These are phyloP conservation scores for Gymnopithys bicolor DNA, from an alignment of 2,797 vertebrate species.

Conservation along the genomic window DNA sequence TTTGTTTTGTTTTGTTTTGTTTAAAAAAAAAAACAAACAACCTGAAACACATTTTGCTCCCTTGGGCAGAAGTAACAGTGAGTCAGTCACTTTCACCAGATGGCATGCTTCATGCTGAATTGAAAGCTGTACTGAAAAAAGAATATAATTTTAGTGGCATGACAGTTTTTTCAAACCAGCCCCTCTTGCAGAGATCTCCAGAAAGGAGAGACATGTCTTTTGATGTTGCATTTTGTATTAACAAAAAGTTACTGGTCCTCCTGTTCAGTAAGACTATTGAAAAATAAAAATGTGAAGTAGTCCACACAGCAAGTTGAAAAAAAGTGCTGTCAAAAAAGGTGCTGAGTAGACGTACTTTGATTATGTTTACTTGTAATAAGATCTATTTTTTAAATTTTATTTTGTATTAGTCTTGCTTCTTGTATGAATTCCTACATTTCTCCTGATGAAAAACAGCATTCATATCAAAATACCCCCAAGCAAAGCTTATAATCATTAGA, in stretches of 20 bases:
- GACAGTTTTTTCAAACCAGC: slow-evolving; percentile 5
- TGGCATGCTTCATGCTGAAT: slow-evolving; percentile 1
- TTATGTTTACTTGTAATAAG: background rate
- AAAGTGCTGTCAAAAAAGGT: background rate
- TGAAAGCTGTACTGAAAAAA: slow-evolving; percentile 14
- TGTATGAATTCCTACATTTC: background rate
- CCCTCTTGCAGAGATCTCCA: background rate
- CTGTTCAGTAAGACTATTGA: background rate
- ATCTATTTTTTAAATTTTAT: background rate
- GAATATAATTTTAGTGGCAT: background rate
- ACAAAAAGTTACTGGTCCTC: background rate
- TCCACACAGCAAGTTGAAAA: background rate
- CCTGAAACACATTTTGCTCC: background rate
- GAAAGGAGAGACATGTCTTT: background rate
- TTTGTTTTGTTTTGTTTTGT: background rate
- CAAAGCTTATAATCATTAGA: background rate
- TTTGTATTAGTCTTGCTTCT: background rate
- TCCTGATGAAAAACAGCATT: background rate
- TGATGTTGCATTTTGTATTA: background rate
- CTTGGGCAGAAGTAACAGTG: slow-evolving; percentile 12
- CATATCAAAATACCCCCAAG: background rate
- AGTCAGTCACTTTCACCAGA: slow-evolving; percentile 35
- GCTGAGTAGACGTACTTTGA: background rate
- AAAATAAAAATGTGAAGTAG: background rate
- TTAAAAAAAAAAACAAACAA: background rate